Percentiles rank a stretch among this genome's conserved stretches.
Evolutionary conservation across 2,888 invertebrate genomes (phyloP).

Genomic region (Caenorhabditis sp.): DNA sequence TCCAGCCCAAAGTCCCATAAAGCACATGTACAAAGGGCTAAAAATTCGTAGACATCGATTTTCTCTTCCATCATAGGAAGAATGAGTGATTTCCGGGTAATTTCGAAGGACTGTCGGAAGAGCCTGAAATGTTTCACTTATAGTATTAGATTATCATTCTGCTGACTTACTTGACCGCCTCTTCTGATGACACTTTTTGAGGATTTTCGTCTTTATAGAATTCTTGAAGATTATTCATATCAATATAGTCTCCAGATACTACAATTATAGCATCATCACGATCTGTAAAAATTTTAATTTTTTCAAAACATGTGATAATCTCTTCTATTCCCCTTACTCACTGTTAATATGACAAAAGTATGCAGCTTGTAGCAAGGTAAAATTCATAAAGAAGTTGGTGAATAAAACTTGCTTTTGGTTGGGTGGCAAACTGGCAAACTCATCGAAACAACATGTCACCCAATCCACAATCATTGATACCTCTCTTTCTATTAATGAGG

Average conservation of each 20-base stretch:
- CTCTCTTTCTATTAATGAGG: constrained; percentile 15
- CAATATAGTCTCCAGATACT: constrained; percentile 37
- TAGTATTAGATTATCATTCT: no score
- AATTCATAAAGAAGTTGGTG: constrained; percentile 29
- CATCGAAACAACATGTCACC: constrained; percentile 35
- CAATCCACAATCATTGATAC: constrained; percentile 36
- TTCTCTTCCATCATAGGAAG: constrained; percentile 23
- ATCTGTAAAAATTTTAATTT: background rate
- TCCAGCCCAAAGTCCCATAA: constrained; percentile 40
- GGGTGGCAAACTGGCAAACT: constrained; percentile 14
- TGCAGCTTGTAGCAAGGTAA: constrained; percentile 25
- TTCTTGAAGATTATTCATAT: constrained; percentile 16
- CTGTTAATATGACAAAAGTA: constrained; percentile 29
- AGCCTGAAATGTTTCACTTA: constrained; percentile 8
- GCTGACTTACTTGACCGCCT: constrained; percentile 23
- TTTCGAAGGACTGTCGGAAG: constrained; percentile 28
- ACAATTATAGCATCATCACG: constrained; percentile 16
- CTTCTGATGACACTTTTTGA: constrained; percentile 9
- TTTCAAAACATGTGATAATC: background rate
- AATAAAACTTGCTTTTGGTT: constrained; percentile 34
- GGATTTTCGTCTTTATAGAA: constrained; percentile 7
- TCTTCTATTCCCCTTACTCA: background rate
- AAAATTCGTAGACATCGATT: constrained; percentile 30
- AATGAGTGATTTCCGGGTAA: constrained; percentile 11
- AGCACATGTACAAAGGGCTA: constrained; percentile 18